Evolutionary conservation across 2,797 vertebrate species (phyloP), one percentile per base, ranked within the genome.

Genomic region (Pipistrellus nathusii): DNA sequence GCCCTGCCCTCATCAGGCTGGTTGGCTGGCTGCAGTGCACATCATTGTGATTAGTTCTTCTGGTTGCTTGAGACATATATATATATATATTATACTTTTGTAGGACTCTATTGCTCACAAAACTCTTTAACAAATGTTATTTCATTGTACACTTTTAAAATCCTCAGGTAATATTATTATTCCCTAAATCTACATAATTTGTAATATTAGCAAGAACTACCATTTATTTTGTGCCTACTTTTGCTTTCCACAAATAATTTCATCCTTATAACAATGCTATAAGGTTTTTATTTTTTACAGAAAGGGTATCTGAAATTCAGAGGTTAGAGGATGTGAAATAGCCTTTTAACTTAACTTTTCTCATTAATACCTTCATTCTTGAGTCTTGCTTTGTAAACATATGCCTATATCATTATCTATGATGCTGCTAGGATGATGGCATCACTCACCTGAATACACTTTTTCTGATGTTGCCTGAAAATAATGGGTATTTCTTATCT

Each of bases 281-380:
- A 71, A 75, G 14, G 21, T 13, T 76, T 2, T 38, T 91, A 66
- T 73, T 93, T 93, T 68, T 68, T 38, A 62, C 5, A 66, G 27
- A 82, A 81, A 5, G 25, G 12, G 10, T 5, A 82, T 73, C 21
- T 92, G 80, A 71, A 59, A 87, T 92, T 94, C 21, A 92, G 27
- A 66, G 15, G 14, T 55, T 90, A 59, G 59, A 88, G 13, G 82
- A 57, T 6, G 18, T 84, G 17, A 77, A 71, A 72, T 53, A 83
- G 21, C 10, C 48, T 90, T 27, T 64, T 64, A 32, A 57, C 1
- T 72, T 41, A 66, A 59, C 18, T 71, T 46, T 75, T 2, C 9
- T 17, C 8, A 35, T 81, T 84, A 44, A 75, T 85, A 81, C 6
- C 85, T 85, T 8, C 12, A 90, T 72, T 21, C 21, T 81, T 20